Base-by-base conservation (phyloP, 1,140 invertebrate genomes). In the Caerostris extrusa region DNA sequence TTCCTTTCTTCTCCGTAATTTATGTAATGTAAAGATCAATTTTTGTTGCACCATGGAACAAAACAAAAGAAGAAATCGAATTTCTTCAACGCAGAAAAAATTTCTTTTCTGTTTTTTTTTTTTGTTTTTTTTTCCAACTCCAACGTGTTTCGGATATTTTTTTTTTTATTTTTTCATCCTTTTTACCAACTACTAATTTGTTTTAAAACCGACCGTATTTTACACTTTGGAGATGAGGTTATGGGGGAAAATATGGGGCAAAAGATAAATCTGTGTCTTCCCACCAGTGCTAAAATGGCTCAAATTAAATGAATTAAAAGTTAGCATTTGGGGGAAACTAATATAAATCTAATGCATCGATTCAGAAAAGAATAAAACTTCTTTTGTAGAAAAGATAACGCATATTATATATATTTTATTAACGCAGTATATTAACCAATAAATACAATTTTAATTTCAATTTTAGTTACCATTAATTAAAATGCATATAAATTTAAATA, bases 21-120 rank as follows among this genome's bases (percentile, higher is more conserved):
- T 71, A 89, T 19, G 64, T 67, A 89, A 89, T 56, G 64, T 56
- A 89, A 89, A 89, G 87, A 89, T 89, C 87, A 53, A 53, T 89
- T 56, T 69, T n/a, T 56, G 82, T 89, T 83, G 82, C 82, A 56
- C 56, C 82, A 55, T 83, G 82, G 14, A 83, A 14, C 10, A 58
- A 83, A 83, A 58, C 56, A 56, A 83, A 83, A 83, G 82, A 83
- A 57, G 14, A 83, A 83, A 57, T 83, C 55, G 55, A 83, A 56
- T 83, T 57, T 58, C 56, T 83, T 83, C 82, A 57, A 8, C 71
- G 71, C 3, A 77, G 71, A 14, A 77, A 77, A n/a, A 69, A n/a
- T n/a, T n/a, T n/a, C n/a, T n/a, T n/a, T n/a, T n/a, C n/a, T n/a
- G n/a, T n/a, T n/a, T n/a, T n/a, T n/a, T n/a, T n/a, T 34, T 34